Evolutionary conservation across 2,797 vertebrate genomes (phyloP), one percentile per base, ranked within the genome.

Genomic region (Typhlichthys eigenmanni): DNA sequence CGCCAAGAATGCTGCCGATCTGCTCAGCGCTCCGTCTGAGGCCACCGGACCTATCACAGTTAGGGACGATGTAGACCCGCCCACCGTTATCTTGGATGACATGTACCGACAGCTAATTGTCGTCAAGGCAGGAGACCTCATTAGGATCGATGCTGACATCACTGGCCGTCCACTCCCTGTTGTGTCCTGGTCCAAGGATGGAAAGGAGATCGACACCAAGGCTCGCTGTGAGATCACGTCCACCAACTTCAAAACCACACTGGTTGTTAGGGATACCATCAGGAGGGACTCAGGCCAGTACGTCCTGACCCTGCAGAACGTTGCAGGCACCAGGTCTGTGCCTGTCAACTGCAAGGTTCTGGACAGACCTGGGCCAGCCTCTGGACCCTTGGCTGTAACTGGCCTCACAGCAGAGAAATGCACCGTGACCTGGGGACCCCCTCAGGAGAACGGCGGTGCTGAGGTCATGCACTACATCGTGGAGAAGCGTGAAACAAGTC

Each of bases 401-500:
- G 95, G 95, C 62, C 85, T 96, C 64, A 98, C 94, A 65, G 92
- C 95, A 84, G 96, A 99, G 78, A 99, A 99, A 86, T 98, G 96
- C 67, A 94, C 94, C 53, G 70, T 99, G 45, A 91, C 91, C 9
- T 99, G 97, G 97, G 96, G 95, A 84, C 92, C 92, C 0, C 96
- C 97, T 70, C 95, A 96, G 82, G 97, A 99, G 91, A 96, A 98
- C 3, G 97, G 97, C 0, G 97, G 97, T 53, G 97, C 96, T 69
- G 94, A 96, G 87, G 94, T 98, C 13, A 94, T 96, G 86, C 92
- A 98, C 77, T 99, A 99, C 76, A 91, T 98, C 82, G 95, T 99
- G 66, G 97, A 99, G 86, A 99, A 98, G 83, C 95, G 97, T 61
- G 98, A 99, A 88, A 99, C 98, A 64, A 98, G 96, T 81, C 95